Evolutionary conservation across 2,888 invertebrate genomes (phyloP), one percentile per base, ranked within the genome.

Genomic region (Leistus spinibarbis): DNA sequence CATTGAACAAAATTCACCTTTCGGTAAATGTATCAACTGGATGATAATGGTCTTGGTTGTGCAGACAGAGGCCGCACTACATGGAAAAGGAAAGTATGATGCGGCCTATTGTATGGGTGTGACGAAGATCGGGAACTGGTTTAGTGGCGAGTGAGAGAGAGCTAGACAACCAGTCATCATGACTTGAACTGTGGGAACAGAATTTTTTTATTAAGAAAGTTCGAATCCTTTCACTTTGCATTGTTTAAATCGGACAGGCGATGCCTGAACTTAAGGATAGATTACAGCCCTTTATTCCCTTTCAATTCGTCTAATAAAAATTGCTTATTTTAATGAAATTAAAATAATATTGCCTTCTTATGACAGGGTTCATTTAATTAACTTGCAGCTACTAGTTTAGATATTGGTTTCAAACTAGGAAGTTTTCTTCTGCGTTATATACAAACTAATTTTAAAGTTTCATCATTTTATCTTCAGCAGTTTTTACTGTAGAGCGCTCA

Each of bases 201-300:
- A 73, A 60, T 73, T 73, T 73, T 71, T 73, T 73, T 67, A 73
- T 67, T 67, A 73, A 62, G 73, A 73, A 73, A 73, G 73, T 73
- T 73, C 60, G 73, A 73, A 67, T 73, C 73, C 73, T 73, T 73
- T 73, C 73, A 73, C 73, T 73, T 73, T 73, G 66, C 60, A 73
- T 67, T 73, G 67, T 73, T 73, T 67, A 73, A 73, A 67, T 73
- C 62, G 60, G 54, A 73, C 62, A 62, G 54, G 56, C 64, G 54
- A 40, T 54, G 62, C 22, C n/a, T 54, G 62, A 60, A 22, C 7
- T 27, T 63, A 70, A 70, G 70, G 69, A 69, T 60, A 27, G 27
- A 40, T 60, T 69, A 5, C 40, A 40, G 3, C 40, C 40, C 40
- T 40, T 40, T 40, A 40, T 40, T 7, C 40, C 40, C 40, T 40